A percentile compares a stretch with the other conserved stretches of the same genome.
phyloP scores from a whole-genome alignment of 2,888 invertebrate genomes.

The Drosophila ezoana region DNA sequence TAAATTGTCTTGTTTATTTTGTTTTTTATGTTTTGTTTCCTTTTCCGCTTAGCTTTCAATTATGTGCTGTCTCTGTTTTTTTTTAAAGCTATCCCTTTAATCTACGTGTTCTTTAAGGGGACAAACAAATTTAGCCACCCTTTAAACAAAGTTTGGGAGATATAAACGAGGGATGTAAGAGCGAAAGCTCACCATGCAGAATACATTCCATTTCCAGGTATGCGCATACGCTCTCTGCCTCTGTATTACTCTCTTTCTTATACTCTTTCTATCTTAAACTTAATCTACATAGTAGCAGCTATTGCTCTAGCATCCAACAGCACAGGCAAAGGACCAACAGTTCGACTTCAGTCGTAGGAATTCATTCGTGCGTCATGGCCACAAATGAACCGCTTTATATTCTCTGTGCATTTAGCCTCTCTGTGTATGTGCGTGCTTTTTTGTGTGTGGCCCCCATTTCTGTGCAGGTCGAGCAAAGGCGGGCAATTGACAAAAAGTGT shows the following conservation, averaged over 20 bases:
- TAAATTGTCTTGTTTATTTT: too few species aligned
- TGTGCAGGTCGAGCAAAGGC: slow-evolving; percentile 22
- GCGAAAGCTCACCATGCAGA: slow-evolving; percentile 26
- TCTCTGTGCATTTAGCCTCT: slow-evolving; percentile 29
- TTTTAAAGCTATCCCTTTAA: too few species aligned
- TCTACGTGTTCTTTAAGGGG: too few species aligned
- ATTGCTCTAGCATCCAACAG: slow-evolving; percentile 3
- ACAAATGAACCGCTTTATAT: slow-evolving; percentile 46
- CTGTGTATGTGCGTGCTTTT: slow-evolving; percentile 5
- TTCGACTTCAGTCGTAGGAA: slow-evolving; percentile 81
- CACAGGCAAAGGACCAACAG: slow-evolving; percentile 23
- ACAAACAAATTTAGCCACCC: too few species aligned
- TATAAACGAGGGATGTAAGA: slow-evolving; percentile 18
- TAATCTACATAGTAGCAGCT: slow-evolving; percentile 55
- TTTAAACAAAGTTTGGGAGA: too few species aligned
- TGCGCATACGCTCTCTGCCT: background rate
- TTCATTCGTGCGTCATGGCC: slow-evolving; percentile 81
- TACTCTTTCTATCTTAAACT: slow-evolving; percentile 25
- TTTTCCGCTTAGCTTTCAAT: too few species aligned
- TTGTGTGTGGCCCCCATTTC: slow-evolving; percentile 1
- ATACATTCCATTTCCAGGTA: slow-evolving; percentile 69
- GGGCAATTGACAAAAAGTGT: slow-evolving; percentile 35
- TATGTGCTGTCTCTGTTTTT: too few species aligned
- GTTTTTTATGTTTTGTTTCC: too few species aligned
- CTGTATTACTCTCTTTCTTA: background rate